Conservation (phyloP, 2,113 vertebrate genomes). For the Channa argus region DNA sequence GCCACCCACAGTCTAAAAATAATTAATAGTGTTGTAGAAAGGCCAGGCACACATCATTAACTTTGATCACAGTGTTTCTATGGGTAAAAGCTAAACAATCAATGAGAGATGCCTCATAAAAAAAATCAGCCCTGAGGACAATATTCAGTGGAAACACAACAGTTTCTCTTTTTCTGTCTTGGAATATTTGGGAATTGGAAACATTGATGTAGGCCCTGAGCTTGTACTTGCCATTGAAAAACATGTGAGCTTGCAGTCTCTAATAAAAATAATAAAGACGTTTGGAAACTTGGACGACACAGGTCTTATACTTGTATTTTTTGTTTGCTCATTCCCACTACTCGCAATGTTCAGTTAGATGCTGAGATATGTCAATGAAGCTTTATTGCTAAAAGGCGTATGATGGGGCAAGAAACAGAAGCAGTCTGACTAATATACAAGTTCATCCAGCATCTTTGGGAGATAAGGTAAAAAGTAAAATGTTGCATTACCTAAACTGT, state of each 20-base stretch:
- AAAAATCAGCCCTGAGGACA: constrained; percentile 55
- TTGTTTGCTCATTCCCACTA: too few species aligned
- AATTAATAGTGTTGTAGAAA: constrained; percentile 54
- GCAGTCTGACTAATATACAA: too few species aligned
- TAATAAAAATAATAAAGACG: too few species aligned
- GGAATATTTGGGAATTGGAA: constrained; percentile 16
- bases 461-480: too few species aligned
- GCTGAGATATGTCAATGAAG: too few species aligned
- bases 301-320: too few species aligned
- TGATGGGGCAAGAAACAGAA: too few species aligned
- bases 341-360: too few species aligned
- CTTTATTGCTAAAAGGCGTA: too few species aligned
- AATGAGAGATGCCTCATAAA: constrained; percentile 43
- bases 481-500: too few species aligned
- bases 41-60: constrained; percentile 51
- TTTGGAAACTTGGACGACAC: too few species aligned
- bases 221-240: constrained; percentile 49
- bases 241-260: not conserved
- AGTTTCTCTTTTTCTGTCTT: constrained; percentile 20
- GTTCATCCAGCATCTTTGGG: too few species aligned
- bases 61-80: constrained; percentile 46
- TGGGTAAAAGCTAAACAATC: constrained; percentile 52
- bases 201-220: constrained; percentile 54
- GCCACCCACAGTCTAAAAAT: constrained; percentile 53
- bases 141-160: constrained; percentile 36